These are phyloP conservation scores for Atethmia centrago DNA, from an alignment of 2,888 invertebrate species.

Conservation along the genomic window DNA sequence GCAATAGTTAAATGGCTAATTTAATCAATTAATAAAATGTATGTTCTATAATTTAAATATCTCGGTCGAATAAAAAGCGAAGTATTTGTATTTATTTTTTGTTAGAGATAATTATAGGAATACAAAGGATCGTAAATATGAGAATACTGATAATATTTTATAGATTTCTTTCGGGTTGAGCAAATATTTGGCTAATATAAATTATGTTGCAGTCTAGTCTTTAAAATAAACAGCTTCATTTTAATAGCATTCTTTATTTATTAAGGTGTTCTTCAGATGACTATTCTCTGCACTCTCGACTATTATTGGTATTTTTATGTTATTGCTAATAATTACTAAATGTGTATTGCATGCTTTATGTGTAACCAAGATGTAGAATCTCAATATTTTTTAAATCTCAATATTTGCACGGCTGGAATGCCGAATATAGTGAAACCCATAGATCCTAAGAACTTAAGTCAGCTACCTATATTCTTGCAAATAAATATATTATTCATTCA, in stretches of 20 bases:
- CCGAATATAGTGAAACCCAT: too few relatives aligned
- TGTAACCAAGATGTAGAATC: too few relatives aligned
- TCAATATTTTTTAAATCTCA: too few relatives aligned
- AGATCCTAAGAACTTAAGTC: too few relatives aligned
- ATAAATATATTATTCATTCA: too few relatives aligned
- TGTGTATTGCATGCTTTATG: too few relatives aligned
- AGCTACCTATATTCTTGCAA: too few relatives aligned
- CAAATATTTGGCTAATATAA: conserved; percentile 29
- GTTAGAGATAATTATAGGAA: conserved; percentile 1
- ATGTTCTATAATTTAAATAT: conserved; percentile 23
- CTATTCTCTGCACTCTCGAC: background rate
- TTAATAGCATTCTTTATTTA: background rate
- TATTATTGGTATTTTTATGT: too few relatives aligned
- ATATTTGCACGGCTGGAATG: too few relatives aligned
- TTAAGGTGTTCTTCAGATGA: background rate
- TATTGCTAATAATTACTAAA: too few relatives aligned
- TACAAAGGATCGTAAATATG: conserved; percentile 20
- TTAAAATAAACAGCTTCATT: conserved; percentile 1
- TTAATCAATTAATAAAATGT: conserved; percentile 38
- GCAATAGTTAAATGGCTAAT: conserved; percentile 35
- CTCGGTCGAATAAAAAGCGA: background rate
- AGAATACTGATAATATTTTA: conserved; percentile 27
- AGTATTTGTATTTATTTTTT: conserved; percentile 31
- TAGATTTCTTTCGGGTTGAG: background rate
- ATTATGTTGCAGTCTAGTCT: conserved; percentile 2